These are phyloP conservation scores for Paratrypauchen microcephalus DNA, from an alignment of 2,797 vertebrate species.

Conservation along the genomic window DNA sequence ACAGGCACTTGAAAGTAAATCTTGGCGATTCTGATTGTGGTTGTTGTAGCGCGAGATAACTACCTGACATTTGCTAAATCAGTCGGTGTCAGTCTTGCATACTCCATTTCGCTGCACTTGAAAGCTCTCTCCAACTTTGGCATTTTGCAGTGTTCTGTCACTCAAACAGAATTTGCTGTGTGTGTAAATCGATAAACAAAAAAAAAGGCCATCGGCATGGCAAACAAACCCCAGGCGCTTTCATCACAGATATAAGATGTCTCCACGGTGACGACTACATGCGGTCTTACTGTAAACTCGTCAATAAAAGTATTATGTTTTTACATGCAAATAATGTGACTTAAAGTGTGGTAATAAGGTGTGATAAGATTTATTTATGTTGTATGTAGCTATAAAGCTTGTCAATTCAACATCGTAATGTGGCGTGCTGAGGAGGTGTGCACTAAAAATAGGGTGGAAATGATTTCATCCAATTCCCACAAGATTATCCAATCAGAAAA, in stretches of 20 bases:
- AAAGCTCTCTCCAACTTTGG: constrained; percentile 75
- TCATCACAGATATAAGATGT: too few relatives aligned
- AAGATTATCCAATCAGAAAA: too few relatives aligned
- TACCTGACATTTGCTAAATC: constrained; percentile 83
- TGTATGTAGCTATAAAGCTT: constrained; percentile 17
- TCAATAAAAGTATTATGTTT: not conserved
- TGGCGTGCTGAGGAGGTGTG: constrained; percentile 55
- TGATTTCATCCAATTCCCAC: too few relatives aligned
- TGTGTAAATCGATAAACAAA: constrained; percentile 68
- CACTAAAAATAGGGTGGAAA: constrained; percentile 27
- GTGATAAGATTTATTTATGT: constrained; percentile 15
- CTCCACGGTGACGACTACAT: constrained; percentile 25
- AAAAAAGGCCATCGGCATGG: constrained; percentile 58
- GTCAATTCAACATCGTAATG: constrained; percentile 30
- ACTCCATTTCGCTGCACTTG: constrained; percentile 76
- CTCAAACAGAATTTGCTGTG: constrained; percentile 70
- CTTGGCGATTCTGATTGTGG: constrained; percentile 79
- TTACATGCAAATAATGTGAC: not conserved
- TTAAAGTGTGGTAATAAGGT: constrained; percentile 20
- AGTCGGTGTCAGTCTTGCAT: constrained; percentile 80
- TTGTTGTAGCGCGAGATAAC: constrained; percentile 82
- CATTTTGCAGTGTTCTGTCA: constrained; percentile 78
- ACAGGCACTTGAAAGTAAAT: constrained; percentile 81
- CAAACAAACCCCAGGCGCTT: constrained; percentile 47
- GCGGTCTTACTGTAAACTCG: not conserved